phyloP scores from a whole-genome alignment of 1,140 invertebrate genomes.

The Anoplolepis gracilipes region DNA sequence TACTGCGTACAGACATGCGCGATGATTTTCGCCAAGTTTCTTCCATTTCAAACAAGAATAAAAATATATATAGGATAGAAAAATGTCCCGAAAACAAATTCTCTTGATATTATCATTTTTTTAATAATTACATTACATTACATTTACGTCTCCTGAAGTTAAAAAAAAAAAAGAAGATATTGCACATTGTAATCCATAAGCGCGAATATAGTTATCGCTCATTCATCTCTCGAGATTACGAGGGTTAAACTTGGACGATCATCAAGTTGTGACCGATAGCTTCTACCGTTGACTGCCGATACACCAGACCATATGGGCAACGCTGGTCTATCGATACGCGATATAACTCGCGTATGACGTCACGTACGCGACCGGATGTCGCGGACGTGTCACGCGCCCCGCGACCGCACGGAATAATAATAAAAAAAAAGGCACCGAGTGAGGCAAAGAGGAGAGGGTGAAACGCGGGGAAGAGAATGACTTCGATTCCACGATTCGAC shows the following conservation, averaged over 20 bases:
- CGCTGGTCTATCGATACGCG: slow-evolving; percentile 61
- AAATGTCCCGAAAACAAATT: not conserved
- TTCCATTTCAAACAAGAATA: not conserved
- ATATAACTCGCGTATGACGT: slow-evolving; percentile 78
- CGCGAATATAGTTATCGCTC: slow-evolving; percentile 25
- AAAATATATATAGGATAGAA: too few species aligned
- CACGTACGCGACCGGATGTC: slow-evolving; percentile 82
- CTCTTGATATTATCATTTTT: not conserved
- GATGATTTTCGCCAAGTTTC: not conserved
- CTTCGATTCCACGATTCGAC: slow-evolving; percentile 58
- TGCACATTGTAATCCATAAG: slow-evolving; percentile 18
- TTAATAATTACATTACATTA: not conserved
- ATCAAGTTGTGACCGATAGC: not conserved
- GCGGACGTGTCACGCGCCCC: slow-evolving; percentile 77
- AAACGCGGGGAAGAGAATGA: slow-evolving; percentile 42
- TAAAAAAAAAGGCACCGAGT: slow-evolving; percentile 66
- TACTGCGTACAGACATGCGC: slow-evolving; percentile 38
- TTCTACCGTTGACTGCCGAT: slow-evolving; percentile 11
- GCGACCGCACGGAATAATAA: slow-evolving; percentile 78
- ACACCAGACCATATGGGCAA: slow-evolving; percentile 67
- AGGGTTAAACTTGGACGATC: slow-evolving; percentile 43
- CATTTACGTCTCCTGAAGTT: not conserved
- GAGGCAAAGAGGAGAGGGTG: not conserved
- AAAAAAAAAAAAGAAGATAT: not conserved
- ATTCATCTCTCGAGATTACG: slow-evolving; percentile 38